Base-by-base conservation (phyloP, 1,140 invertebrate species). In the Stegodyphus dumicola region DNA sequence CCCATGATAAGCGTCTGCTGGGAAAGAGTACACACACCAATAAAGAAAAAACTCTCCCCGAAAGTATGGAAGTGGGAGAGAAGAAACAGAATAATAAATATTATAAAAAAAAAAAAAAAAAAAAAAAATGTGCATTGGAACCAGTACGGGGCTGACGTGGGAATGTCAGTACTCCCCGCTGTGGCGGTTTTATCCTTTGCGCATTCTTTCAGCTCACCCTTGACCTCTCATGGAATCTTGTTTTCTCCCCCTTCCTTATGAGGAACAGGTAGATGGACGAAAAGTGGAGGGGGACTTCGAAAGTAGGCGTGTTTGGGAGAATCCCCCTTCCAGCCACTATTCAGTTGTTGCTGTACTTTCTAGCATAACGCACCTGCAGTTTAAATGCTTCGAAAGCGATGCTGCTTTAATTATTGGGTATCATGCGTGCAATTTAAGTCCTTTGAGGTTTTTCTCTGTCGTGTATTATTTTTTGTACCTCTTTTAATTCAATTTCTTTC, bases 81-180 rank as follows among this genome's bases (percentile, higher is more conserved):
- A n/a, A n/a, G n/a, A n/a, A n/a, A 33, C 33, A 33, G 33, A 33
- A 33, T 33, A 33, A 33, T 33, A 33, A 33, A 33, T 33, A 33
- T 33, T 33, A 33, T 33, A 33, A 33, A 33, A 33, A 33, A 33
- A 60, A 13, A 56, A 56, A 56, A 13, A 56, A 56, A 13, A 56
- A 56, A 60, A 60, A 60, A 60, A 60, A 60, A 60, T 60, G 9
- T 60, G 5, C 56, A 10, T 15, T 60, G 10, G 69, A 85, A 85
- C 81, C 73, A 69, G 81, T 85, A 76, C 51, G 74, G 48, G 67
- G 56, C 15, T 56, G 74, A 85, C 81, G 81, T 85, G 81, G 81
- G 81, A 85, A 83, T 75, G 7, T 52, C 33, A 13, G 10, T 48
- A 48, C 67, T 60, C 67, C 78, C 48, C 18, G 13, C 33, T 53